Percentiles rank a stretch among this genome's conserved stretches.
These are phyloP conservation scores for Gymnothorax reevesii DNA, from an alignment of 2,797 vertebrate genomes.

Conservation along the genomic window DNA sequence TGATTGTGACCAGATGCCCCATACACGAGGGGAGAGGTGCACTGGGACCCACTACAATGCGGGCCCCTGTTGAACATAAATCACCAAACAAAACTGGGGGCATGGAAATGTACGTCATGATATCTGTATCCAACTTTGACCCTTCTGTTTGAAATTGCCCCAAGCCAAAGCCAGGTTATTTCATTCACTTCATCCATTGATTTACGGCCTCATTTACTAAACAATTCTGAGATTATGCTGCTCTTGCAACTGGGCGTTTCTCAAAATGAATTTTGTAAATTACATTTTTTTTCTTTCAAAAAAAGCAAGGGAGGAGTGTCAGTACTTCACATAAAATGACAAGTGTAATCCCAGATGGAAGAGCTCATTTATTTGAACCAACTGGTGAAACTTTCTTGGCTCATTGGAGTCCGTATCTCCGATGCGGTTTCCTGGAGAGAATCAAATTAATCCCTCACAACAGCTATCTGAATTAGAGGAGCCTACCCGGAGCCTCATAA, in stretches of 20 bases:
- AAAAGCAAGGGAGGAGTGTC: no score
- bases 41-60: neutral
- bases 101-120: neutral
- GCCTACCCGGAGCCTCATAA: neutral
- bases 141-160: neutral
- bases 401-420: conserved; percentile 7
- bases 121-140: neutral
- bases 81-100: neutral
- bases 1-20: no score
- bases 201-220: neutral
- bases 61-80: neutral
- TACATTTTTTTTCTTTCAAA: neutral
- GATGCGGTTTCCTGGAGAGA: conserved; percentile 11
- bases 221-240: neutral
- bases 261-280: neutral
- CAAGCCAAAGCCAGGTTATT: neutral
- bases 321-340: neutral
- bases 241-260: neutral
- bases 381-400: conserved; percentile 10
- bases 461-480: neutral
- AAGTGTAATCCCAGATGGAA: neutral
- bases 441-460: conserved; percentile 6
- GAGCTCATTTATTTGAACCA: neutral
- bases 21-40: no score
- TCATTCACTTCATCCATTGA: neutral